Conservation (phyloP, 2,113 vertebrate species). For the Hippopotamus amphibius region DNA sequence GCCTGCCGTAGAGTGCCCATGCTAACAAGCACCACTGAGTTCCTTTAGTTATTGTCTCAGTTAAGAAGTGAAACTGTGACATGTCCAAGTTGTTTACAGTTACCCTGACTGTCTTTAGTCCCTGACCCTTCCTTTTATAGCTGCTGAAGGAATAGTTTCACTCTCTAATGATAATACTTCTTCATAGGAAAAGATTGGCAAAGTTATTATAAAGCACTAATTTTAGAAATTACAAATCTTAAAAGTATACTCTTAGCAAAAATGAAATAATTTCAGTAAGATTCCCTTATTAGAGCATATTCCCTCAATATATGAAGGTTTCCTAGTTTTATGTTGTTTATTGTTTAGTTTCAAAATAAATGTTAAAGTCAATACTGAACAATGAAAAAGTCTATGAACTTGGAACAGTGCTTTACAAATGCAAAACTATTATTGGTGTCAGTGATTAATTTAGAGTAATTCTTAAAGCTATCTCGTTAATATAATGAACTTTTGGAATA, state of each 20-base stretch:
- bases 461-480: neutral
- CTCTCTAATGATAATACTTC: neutral
- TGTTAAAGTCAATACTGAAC: neutral
- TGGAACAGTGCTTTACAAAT: slow-evolving; percentile 32
- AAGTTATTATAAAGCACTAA: neutral
- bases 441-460: neutral
- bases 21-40: neutral
- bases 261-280: slow-evolving; percentile 20
- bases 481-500: neutral
- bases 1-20: neutral
- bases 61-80: slow-evolving; percentile 9
- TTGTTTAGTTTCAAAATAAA: neutral
- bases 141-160: neutral
- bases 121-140: neutral
- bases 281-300: neutral
- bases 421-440: slow-evolving; percentile 1
- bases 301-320: neutral
- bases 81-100: neutral
- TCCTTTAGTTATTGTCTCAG: neutral
- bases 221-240: slow-evolving; percentile 43
- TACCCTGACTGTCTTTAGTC: neutral
- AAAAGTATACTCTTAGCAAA: neutral
- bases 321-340: slow-evolving; percentile 24
- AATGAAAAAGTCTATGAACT: neutral
- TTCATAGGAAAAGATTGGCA: neutral